Conservation (phyloP, 2,888 invertebrate genomes). For the Scrobipalpa costella region DNA sequence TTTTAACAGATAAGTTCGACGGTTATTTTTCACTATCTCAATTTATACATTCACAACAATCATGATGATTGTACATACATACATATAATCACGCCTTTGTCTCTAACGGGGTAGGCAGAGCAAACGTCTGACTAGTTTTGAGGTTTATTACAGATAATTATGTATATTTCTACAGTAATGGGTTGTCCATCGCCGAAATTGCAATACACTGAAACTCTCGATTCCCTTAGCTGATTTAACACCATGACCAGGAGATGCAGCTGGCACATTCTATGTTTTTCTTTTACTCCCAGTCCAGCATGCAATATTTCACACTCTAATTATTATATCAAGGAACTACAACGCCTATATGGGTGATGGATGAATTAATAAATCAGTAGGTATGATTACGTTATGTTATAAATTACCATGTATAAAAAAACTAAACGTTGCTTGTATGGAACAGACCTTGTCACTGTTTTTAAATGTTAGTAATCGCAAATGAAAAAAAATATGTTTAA, state of each 20-base stretch:
- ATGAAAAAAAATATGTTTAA: neutral
- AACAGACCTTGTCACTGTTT: neutral
- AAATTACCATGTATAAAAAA: neutral
- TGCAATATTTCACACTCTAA: neutral
- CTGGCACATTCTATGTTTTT: too few relatives aligned
- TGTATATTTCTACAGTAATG: too few relatives aligned
- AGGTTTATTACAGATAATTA: too few relatives aligned
- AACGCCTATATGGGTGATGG: constrained; percentile 19
- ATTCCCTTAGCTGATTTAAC: too few relatives aligned
- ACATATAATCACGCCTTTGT: too few relatives aligned
- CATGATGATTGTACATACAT: neutral
- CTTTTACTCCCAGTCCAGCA: too few relatives aligned
- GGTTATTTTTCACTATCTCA: neutral
- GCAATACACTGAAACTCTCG: too few relatives aligned
- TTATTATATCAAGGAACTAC: constrained; percentile 34
- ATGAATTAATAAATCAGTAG: constrained; percentile 1
- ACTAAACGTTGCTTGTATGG: neutral
- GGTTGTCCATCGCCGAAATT: too few relatives aligned
- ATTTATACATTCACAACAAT: neutral
- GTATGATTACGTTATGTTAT: neutral
- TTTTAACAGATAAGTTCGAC: neutral
- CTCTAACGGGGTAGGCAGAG: too few relatives aligned
- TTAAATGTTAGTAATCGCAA: neutral
- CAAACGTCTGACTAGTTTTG: too few relatives aligned
- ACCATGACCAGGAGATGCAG: too few relatives aligned